Evolutionary conservation across 2,888 invertebrate species (phyloP).

Genomic region (Caradrina clavipalpis): DNA sequence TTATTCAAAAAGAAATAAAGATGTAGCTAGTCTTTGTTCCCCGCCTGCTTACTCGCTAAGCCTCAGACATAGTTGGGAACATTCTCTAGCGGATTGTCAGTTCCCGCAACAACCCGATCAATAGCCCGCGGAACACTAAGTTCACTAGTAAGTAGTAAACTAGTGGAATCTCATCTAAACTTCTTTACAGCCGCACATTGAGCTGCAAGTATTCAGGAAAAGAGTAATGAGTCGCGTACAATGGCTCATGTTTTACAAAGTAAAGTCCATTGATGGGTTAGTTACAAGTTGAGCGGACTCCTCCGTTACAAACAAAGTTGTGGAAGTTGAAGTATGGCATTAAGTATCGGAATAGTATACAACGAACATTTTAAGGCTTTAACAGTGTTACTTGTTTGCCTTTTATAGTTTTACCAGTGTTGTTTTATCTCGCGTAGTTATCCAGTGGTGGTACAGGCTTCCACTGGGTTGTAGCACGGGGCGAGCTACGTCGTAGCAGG

Average conservation of each 20-base stretch:
- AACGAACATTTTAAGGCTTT: background rate
- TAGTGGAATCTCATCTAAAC: conserved; percentile 47
- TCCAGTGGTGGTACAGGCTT: background rate
- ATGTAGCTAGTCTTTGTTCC: background rate
- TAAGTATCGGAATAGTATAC: background rate
- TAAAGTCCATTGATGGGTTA: conserved; percentile 16
- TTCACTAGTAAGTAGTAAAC: conserved; percentile 22
- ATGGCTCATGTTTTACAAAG: conserved; percentile 29
- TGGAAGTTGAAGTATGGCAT: background rate
- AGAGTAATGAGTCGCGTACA: conserved; percentile 29
- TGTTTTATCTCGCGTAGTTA: background rate
- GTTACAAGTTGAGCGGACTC: conserved; percentile 16
- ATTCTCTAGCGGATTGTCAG: background rate
- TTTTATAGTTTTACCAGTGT: background rate
- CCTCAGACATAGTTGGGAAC: conserved; percentile 1
- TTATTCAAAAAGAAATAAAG: too few relatives aligned
- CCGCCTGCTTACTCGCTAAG: background rate
- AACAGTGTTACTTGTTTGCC: too few relatives aligned
- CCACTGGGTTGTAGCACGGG: background rate
- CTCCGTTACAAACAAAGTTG: conserved; percentile 4
- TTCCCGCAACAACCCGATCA: background rate
- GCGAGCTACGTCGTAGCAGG: conserved; percentile 29
- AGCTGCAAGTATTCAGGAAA: conserved; percentile 11
- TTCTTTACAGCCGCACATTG: conserved; percentile 15
- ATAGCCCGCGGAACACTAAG: conserved; percentile 24